Percentiles rank a stretch among this genome's conserved stretches.
These are phyloP conservation scores for Macaria notata DNA, from an alignment of 2,888 invertebrate genomes.

Conservation along the genomic window DNA sequence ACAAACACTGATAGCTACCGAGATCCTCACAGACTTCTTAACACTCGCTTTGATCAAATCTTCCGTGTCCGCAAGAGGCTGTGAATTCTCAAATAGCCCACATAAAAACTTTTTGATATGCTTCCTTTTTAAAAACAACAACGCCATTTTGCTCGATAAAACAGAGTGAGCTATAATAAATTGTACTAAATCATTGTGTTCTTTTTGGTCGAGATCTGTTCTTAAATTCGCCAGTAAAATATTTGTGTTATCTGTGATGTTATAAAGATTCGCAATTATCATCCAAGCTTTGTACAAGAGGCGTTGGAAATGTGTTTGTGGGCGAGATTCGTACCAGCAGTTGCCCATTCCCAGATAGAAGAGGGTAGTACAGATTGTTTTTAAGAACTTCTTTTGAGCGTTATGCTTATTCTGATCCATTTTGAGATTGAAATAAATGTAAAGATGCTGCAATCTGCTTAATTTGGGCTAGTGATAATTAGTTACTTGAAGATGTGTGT, in stretches of 20 bases:
- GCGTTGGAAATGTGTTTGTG: not conserved
- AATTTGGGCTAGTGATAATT: too few relatives aligned
- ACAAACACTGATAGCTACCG: not conserved
- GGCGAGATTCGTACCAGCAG: slow-evolving; percentile 49
- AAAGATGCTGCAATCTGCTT: too few relatives aligned
- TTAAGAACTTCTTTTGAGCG: slow-evolving; percentile 50
- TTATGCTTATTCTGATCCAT: slow-evolving; percentile 19
- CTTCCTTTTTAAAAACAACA: too few relatives aligned
- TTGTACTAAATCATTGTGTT: slow-evolving; percentile 4
- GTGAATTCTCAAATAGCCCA: slow-evolving; percentile 3
- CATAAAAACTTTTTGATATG: not conserved
- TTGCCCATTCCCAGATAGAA: slow-evolving; percentile 50
- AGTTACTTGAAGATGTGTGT: too few relatives aligned
- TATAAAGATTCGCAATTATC: not conserved
- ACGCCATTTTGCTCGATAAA: not conserved
- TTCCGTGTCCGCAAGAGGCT: not conserved
- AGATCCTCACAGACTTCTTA: not conserved
- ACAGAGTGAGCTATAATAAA: not conserved
- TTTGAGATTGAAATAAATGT: too few relatives aligned
- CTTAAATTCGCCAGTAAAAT: not conserved
- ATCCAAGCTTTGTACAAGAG: not conserved
- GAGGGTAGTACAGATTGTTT: slow-evolving; percentile 41
- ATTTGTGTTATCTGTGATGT: not conserved
- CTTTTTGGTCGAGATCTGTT: slow-evolving; percentile 4
- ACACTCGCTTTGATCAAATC: not conserved